Conservation (phyloP, 1,140 invertebrate species). For the Steinernema khuongi region DNA sequence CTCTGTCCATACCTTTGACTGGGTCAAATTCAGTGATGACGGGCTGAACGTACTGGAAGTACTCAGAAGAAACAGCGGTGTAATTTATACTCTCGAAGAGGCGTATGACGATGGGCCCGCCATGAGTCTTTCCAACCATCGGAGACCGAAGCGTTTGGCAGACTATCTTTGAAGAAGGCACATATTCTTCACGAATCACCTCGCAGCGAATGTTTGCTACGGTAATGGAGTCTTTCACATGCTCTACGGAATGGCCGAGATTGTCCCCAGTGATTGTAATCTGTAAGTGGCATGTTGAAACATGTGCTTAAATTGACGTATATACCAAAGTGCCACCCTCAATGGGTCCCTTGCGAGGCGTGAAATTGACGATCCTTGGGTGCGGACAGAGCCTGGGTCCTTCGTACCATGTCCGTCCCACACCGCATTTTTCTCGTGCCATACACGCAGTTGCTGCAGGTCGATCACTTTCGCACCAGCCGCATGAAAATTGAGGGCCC, state of each 20-base stretch:
- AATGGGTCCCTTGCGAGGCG: conserved; percentile 84
- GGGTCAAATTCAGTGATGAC: conserved; percentile 67
- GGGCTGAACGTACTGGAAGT: conserved; percentile 53
- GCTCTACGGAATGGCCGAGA: conserved; percentile 78
- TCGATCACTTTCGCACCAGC: conserved; percentile 48
- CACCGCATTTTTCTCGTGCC: conserved; percentile 6
- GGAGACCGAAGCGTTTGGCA: conserved; percentile 26
- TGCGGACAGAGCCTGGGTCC: conserved; percentile 46
- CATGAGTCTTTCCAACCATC: conserved; percentile 70
- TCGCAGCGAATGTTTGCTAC: conserved; percentile 83
- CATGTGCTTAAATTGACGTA: neutral
- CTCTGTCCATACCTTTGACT: conserved; percentile 60
- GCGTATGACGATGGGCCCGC: conserved; percentile 67
- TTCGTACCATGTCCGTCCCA: conserved; percentile 30
- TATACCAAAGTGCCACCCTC: conserved; percentile 76
- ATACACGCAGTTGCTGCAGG: neutral
- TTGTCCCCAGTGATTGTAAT: conserved; percentile 93
- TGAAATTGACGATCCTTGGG: conserved; percentile 65
- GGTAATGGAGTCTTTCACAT: conserved; percentile 81
- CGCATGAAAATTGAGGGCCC: conserved; percentile 51
- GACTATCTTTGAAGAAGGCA: conserved; percentile 46
- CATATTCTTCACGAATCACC: conserved; percentile 66
- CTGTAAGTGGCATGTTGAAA: conserved; percentile 57
- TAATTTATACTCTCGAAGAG: conserved; percentile 44
- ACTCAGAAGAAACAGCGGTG: conserved; percentile 44